Conservation (phyloP, 2,797 vertebrate species). For the Aphelocoma californica region DNA sequence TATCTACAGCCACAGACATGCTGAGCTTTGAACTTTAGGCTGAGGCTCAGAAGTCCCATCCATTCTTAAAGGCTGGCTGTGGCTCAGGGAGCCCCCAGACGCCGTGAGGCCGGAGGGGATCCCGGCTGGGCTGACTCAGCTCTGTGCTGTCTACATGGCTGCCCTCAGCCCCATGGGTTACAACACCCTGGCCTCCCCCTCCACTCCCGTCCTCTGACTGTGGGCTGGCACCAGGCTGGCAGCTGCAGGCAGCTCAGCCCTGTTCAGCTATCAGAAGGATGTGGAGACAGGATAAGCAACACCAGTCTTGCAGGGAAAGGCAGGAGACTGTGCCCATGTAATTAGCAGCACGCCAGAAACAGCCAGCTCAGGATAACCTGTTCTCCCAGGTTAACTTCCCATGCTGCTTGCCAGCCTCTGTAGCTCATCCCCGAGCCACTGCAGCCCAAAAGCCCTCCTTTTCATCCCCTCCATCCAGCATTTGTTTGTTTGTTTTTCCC, state of each 20-base stretch:
- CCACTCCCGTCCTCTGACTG: not conserved
- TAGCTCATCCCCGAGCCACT: not conserved
- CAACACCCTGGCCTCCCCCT: not conserved
- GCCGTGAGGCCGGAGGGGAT: not conserved
- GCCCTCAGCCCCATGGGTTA: not conserved
- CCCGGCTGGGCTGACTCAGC: not conserved
- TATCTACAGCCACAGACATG: fast-evolving
- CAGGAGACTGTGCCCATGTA: not conserved
- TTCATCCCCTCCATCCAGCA: not conserved
- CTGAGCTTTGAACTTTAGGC: not conserved
- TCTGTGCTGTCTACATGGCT: fast-evolving
- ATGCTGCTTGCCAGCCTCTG: not conserved
- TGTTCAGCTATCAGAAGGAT: not conserved
- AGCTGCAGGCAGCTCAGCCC: not conserved
- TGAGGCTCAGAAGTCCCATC: not conserved
- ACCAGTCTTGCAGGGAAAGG: not conserved
- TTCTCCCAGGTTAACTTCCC: not conserved
- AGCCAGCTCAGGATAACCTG: not conserved
- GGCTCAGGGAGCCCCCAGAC: fast-evolving
- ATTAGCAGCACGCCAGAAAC: not conserved
- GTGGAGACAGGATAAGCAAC: not conserved
- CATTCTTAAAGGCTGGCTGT: not conserved
- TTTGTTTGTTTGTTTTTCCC: not conserved
- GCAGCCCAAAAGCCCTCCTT: not conserved
- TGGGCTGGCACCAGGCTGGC: not conserved